phyloP scores from a whole-genome alignment of 2,113 vertebrate species.

The Verasper variegatus region DNA sequence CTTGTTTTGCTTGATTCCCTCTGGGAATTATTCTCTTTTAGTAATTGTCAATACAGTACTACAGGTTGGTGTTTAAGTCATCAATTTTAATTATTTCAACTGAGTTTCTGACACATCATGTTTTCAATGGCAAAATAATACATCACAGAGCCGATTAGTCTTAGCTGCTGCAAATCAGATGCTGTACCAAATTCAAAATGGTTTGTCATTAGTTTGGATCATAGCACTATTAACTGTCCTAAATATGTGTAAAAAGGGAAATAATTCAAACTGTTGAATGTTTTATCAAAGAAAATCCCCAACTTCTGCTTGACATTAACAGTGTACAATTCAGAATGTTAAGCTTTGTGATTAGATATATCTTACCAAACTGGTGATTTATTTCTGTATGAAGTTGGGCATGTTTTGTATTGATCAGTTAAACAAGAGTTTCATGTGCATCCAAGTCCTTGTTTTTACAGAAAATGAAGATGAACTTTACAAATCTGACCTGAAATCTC shows the following conservation, averaged over 20 bases:
- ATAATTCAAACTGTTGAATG: not conserved
- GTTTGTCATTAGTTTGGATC: not conserved
- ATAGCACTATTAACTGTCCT: not conserved
- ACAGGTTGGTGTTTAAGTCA: too few species aligned
- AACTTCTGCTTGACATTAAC: not conserved
- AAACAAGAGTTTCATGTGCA: not conserved
- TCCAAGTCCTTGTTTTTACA: not conserved
- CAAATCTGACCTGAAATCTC: too few species aligned
- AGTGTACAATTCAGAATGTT: not conserved
- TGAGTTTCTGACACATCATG: not conserved
- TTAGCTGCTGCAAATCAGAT: not conserved
- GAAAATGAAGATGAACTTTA: not conserved
- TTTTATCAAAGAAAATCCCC: not conserved
- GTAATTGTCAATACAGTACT: too few species aligned
- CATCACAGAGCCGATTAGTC: not conserved
- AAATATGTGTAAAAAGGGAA: not conserved
- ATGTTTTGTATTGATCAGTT: not conserved
- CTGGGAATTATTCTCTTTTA: too few species aligned
- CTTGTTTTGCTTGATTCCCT: too few species aligned
- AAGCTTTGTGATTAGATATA: too few species aligned
- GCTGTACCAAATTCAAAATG: constrained; percentile 1
- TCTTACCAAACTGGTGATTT: too few species aligned
- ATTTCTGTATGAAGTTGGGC: not conserved
- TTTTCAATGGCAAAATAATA: not conserved
- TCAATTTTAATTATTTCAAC: not conserved